Base-by-base conservation (phyloP, 2,888 invertebrate species). In the Heliconius hortense region DNA sequence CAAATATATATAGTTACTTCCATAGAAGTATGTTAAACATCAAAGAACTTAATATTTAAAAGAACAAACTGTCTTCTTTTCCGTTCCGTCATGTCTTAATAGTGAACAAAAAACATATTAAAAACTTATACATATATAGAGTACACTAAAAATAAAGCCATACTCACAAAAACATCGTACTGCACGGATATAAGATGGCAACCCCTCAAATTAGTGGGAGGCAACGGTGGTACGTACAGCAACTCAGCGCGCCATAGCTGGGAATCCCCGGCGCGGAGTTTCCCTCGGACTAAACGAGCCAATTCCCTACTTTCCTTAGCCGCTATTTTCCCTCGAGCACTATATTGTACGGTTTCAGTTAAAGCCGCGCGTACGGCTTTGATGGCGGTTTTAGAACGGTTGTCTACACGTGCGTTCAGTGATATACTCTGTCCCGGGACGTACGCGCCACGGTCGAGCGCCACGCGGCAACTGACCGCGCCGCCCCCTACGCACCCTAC, bases 391-490 rank as follows among this genome's bases (percentile, higher is more conserved):
- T 96, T 96, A 85, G 98, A 98, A 85, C 96, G 95, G 94, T 99
- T 99, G 86, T 95, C 95, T 72, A 99, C 96, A 78, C 96, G 96
- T 26, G 98, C 98, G 77, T 96, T 96, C 82, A 99, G 96, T 82
- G 96, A 96, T 88, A 99, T 97, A 86, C 97, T 97, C 92, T 99
- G 98, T 4, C 98, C 99, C 21, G 98, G 98, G 78, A 99, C 98
- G 92, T 98, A 99, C 31, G 98, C 99, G 76, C 98, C 98, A 85
- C 98, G 96, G 92, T 98, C 98, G 80, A 99, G 94, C 79, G 97
- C 95, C 79, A 98, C 97, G 84, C 97, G 95, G 86, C 98, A 98
- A 72, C 96, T 95, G 68, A 99, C 97, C 13, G 97, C 95, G 70
- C 99, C 99, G 66, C 97, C 97, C 80, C 97, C 97, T 81, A 98